These are phyloP conservation scores for Solenopsis invicta DNA, from an alignment of 1,140 invertebrate species.

Conservation along the genomic window DNA sequence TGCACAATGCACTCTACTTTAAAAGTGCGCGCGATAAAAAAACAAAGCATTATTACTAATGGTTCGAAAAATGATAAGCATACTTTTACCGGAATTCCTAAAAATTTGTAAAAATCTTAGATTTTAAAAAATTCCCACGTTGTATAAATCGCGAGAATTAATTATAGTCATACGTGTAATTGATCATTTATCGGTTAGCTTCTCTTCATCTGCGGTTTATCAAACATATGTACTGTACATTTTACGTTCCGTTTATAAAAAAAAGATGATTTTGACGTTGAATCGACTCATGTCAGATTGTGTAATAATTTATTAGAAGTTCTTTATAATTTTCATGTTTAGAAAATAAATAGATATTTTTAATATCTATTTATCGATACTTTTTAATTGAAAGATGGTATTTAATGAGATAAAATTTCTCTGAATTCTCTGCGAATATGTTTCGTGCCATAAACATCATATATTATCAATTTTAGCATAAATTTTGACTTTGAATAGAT, in stretches of 20 bases:
- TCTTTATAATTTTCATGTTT: background rate
- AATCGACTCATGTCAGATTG: background rate
- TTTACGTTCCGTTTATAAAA: no score
- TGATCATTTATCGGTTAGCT: no score
- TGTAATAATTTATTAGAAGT: background rate
- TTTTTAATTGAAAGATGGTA: background rate
- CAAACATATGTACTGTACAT: no score
- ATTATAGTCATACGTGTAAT: no score
- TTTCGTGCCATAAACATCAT: background rate
- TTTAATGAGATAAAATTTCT: background rate
- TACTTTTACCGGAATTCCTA: background rate
- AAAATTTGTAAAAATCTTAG: background rate
- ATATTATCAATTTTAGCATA: background rate
- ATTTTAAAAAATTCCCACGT: background rate
- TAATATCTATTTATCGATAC: no score
- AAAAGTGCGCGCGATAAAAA: background rate
- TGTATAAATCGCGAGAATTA: no score
- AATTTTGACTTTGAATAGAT: background rate
- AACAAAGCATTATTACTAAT: background rate
- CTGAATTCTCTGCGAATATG: background rate
- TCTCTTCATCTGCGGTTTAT: no score
- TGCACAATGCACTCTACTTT: background rate
- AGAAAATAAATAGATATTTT: background rate
- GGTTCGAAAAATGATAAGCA: background rate
- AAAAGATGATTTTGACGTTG: no score